phyloP scores from a whole-genome alignment of 92 coral and sea anemone species.

The Parazoanthus atlanticus region DNA sequence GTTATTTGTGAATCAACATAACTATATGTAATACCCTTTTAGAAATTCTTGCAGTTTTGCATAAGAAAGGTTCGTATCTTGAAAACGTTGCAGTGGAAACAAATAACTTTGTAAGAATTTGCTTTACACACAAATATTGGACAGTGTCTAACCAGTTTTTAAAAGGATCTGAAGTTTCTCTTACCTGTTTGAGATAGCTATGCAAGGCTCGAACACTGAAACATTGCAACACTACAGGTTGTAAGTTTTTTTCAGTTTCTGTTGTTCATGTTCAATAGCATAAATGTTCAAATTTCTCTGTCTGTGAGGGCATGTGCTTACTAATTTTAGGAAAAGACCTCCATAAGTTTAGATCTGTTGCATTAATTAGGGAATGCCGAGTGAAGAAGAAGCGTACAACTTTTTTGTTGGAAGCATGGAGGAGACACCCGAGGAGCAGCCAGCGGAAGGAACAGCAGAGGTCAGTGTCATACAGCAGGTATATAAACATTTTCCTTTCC shows the following conservation, averaged over 20 bases:
- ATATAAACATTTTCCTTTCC: no score
- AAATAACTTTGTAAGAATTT: no score
- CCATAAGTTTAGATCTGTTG: neutral
- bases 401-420: slow-evolving; percentile 93
- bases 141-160: no score
- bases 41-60: no score
- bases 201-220: neutral
- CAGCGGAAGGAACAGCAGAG: slow-evolving; percentile 56
- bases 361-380: slow-evolving; percentile 75
- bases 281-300: neutral
- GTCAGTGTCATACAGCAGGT: slow-evolving; percentile 15
- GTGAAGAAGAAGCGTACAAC: slow-evolving; percentile 91
- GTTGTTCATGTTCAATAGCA: neutral
- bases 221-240: neutral
- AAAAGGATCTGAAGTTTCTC: no score
- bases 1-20: no score
- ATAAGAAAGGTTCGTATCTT: no score
- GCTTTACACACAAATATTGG: no score
- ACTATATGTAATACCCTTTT: no score
- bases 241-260: neutral
- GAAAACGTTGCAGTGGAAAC: no score
- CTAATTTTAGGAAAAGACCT: neutral
- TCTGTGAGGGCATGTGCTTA: no score
- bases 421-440: slow-evolving; percentile 55
- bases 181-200: neutral